These are phyloP conservation scores for Rallus crepitans DNA, from an alignment of 2,797 vertebrate genomes.

Conservation along the genomic window DNA sequence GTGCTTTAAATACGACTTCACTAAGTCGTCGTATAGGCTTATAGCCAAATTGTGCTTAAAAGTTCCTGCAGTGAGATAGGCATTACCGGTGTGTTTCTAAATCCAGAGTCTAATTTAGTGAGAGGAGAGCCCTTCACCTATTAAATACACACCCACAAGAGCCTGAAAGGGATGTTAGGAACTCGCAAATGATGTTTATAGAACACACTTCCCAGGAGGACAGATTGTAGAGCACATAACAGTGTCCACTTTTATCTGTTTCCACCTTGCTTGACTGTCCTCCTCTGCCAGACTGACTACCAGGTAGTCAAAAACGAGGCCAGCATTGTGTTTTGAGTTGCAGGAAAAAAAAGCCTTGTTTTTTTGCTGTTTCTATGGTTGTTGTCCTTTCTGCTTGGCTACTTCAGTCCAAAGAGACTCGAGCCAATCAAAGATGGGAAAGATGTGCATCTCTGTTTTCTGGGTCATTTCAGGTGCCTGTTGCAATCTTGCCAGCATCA, in stretches of 20 bases:
- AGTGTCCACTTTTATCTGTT: not conserved
- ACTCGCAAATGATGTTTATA: not conserved
- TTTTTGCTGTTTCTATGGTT: not conserved
- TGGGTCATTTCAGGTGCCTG: fast-evolving
- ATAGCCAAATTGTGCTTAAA: not conserved
- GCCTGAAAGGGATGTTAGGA: not conserved
- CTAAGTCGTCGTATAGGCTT: fast-evolving
- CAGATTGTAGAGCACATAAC: not conserved
- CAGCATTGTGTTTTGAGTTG: fast-evolving
- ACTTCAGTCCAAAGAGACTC: fast-evolving
- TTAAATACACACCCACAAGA: not conserved
- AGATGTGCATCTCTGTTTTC: fast-evolving
- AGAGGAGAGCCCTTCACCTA: not conserved
- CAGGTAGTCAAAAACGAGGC: not conserved
- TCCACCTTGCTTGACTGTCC: not conserved
- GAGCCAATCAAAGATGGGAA: not conserved
- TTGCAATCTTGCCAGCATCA: not conserved
- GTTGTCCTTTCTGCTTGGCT: not conserved
- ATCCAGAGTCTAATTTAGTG: not conserved
- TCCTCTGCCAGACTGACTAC: not conserved
- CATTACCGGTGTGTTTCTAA: not conserved
- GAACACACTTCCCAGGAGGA: not conserved
- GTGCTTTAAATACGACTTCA: not conserved
- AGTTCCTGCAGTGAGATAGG: not conserved
- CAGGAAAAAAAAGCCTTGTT: not conserved